These are phyloP conservation scores for Heliconius himera DNA, from an alignment of 1,140 invertebrate species.

Conservation along the genomic window DNA sequence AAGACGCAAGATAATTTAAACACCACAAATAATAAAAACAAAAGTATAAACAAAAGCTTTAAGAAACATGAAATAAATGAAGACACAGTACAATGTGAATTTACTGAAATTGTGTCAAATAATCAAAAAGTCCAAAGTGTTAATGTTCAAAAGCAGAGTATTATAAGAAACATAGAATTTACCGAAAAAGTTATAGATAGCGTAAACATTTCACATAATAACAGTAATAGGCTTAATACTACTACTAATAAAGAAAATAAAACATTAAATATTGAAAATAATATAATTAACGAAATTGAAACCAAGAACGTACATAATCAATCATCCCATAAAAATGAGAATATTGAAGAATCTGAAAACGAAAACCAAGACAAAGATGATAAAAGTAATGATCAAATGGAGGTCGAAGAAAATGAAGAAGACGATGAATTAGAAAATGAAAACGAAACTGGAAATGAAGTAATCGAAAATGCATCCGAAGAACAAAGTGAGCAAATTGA, in stretches of 20 bases:
- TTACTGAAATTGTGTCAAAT: not conserved
- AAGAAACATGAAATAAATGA: not conserved
- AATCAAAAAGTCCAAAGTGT: not conserved
- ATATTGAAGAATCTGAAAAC: slow-evolving; percentile 10
- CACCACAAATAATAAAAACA: slow-evolving; percentile 13
- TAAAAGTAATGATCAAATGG: slow-evolving; percentile 12
- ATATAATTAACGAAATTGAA: not conserved
- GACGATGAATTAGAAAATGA: slow-evolving; percentile 22
- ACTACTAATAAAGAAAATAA: not conserved
- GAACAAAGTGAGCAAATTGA: slow-evolving; percentile 29
- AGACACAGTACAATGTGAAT: slow-evolving; percentile 19
- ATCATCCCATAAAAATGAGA: slow-evolving; percentile 21
- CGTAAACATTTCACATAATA: not conserved
- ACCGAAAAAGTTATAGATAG: not conserved
- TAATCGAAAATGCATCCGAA: slow-evolving; percentile 26
- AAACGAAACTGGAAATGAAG: slow-evolving; percentile 18
- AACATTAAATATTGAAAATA: not conserved
- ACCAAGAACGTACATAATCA: not conserved
- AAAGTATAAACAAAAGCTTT: slow-evolving; percentile 8
- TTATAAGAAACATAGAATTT: not conserved
- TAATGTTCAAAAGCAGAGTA: not conserved
- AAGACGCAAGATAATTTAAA: not conserved
- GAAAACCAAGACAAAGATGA: slow-evolving; percentile 20
- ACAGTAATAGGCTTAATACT: not conserved
- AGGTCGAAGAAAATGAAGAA: slow-evolving; percentile 17